phyloP scores from a whole-genome alignment of 2,888 invertebrate genomes.

The Callyntrura guangdongensis region DNA sequence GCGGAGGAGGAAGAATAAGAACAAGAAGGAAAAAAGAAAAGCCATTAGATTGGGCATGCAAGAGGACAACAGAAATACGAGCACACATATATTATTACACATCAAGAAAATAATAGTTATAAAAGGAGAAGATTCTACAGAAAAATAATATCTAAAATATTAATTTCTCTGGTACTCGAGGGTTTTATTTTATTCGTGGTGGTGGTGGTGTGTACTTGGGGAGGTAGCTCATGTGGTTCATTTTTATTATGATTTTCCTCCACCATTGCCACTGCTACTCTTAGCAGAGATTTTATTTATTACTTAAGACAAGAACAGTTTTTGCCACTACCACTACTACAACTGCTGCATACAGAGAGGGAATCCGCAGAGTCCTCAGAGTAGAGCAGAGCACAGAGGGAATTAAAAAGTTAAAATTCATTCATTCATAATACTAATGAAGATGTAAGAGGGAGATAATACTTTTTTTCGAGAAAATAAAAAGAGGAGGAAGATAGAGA shows the following conservation, averaged over 20 bases:
- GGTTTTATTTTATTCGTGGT: background rate
- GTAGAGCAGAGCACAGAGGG: slow-evolving; percentile 53
- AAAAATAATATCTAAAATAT: slow-evolving; percentile 55
- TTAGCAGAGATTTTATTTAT: background rate
- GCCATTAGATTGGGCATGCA: slow-evolving; percentile 74
- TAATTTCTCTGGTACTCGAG: slow-evolving; percentile 50
- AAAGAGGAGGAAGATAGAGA: too few relatives aligned
- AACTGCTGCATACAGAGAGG: background rate
- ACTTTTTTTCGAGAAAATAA: slow-evolving; percentile 60
- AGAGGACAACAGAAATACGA: slow-evolving; percentile 28
- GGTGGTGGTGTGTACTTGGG: background rate
- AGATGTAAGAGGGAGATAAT: slow-evolving; percentile 80
- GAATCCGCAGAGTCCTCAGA: slow-evolving; percentile 66
- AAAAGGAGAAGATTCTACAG: slow-evolving; percentile 67
- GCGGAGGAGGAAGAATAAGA: background rate
- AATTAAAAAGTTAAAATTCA: slow-evolving; percentile 82
- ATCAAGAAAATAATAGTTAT: slow-evolving; percentile 55
- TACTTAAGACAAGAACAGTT: background rate
- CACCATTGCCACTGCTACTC: background rate
- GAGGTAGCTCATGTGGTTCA: too few relatives aligned
- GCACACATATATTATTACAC: too few relatives aligned
- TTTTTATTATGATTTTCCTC: background rate
- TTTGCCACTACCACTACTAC: background rate
- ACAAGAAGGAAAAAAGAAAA: slow-evolving; percentile 62
- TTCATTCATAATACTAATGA: slow-evolving; percentile 79